Base-by-base conservation (phyloP, 30 jellyfish, hydroid and myxozoan species). In the Phacellophora camtschatica region DNA sequence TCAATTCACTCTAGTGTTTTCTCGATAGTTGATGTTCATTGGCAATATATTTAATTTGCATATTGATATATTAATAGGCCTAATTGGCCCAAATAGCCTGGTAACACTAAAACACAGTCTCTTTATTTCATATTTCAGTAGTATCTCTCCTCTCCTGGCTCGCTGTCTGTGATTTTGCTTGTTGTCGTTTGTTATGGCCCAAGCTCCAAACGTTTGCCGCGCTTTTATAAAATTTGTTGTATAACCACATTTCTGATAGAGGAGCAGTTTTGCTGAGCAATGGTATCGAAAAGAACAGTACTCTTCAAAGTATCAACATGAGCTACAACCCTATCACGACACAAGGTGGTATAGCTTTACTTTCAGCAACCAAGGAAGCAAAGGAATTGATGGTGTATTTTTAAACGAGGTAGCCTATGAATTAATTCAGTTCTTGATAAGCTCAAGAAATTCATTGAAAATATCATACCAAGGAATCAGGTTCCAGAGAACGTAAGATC, bases 261-360 rank as follows among this genome's bases (percentile, higher is more conserved):
- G 97, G 97, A 6, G 97, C 97, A 1, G 33, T 57, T 25, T 50
- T 49, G 11, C 70, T 88, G 33, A 82, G 95, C 43, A 49, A 35
- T 4, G 90, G 95, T 42, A 50, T 88, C 71, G 78, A 83, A 4
- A 67, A 43, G 58, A 88, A 88, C 84, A 66, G 25, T 7, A 74
- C 91, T 12, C 61, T 88, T 12, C 56, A 74, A 72, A 70, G 74
- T 16, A 50, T 88, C 28, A 67, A 88, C 28, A 66, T 88, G n/a
- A 79, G 97, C 50, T 73, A 57, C 83, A 88, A 88, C 79, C 90
- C 91, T 4, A 88, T 88, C 16, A 70, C 97, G 12, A 39, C 74
- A 9, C 71, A 36, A 11, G 97, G 97, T 27, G 87, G 82, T n/a
- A 39, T 59, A 2, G 77, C 88, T 4, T 46, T 88, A 19, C 51